Evolutionary conservation across 2,797 vertebrate genomes (phyloP).

Genomic region (Molossus alvarezi): DNA sequence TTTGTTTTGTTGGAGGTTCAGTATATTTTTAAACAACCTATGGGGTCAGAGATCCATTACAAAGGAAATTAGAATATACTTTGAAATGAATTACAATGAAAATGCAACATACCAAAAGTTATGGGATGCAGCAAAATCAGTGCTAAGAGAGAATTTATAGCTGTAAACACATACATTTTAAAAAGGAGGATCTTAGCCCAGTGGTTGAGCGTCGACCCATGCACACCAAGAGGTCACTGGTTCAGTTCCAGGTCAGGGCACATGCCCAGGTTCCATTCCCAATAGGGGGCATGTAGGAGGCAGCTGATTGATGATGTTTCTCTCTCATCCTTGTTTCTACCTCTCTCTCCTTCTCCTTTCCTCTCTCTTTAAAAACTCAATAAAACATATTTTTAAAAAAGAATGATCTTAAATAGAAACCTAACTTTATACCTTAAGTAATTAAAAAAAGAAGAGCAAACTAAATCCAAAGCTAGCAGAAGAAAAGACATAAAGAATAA

Average conservation of each 20-base stretch:
- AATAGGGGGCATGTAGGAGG: not conserved
- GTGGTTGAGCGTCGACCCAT: too few species aligned
- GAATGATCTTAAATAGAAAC: not conserved
- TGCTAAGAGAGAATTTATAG: not conserved
- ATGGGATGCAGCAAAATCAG: not conserved
- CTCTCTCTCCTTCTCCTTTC: not conserved
- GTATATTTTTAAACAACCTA: slow-evolving; percentile 5
- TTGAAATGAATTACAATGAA: slow-evolving; percentile 38
- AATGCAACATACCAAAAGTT: not conserved
- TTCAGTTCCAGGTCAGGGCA: too few species aligned
- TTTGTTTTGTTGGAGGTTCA: not conserved
- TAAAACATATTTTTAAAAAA: not conserved
- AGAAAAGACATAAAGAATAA: slow-evolving; percentile 5
- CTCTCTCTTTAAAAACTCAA: too few species aligned
- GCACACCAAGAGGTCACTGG: too few species aligned
- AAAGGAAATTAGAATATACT: not conserved
- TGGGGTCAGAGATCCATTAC: not conserved
- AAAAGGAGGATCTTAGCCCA: not conserved
- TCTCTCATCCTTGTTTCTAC: not conserved
- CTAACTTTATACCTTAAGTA: slow-evolving; percentile 1
- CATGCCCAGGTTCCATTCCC: not conserved
- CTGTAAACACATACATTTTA: slow-evolving; percentile 1
- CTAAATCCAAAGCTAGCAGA: not conserved
- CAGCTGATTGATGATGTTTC: not conserved
- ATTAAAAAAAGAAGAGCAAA: not conserved